These are phyloP conservation scores for Struthio camelus DNA, from an alignment of 2,113 vertebrate species.

Conservation along the genomic window DNA sequence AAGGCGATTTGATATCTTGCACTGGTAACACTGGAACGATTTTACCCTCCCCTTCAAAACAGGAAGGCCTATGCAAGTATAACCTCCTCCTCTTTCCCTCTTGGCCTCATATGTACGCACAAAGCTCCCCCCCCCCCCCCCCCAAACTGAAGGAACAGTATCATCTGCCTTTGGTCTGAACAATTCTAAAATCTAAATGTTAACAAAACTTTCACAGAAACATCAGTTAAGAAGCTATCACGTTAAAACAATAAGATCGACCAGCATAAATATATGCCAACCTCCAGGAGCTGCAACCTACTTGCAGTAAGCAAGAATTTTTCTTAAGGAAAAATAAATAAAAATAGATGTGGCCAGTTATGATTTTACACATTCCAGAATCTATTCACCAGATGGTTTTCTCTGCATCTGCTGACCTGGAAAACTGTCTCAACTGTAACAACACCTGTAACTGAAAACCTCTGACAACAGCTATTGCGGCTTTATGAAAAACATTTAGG, in stretches of 20 bases:
- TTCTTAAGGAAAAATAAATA: background rate
- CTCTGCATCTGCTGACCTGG: background rate
- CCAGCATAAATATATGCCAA: background rate
- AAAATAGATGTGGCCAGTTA: background rate
- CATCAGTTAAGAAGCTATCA: background rate
- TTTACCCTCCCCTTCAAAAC: background rate
- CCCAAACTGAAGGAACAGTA: background rate
- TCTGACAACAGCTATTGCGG: background rate
- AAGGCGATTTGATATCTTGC: constrained; percentile 1
- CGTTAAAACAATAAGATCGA: background rate
- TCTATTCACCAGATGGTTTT: background rate
- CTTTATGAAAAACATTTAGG: background rate
- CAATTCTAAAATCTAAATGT: background rate
- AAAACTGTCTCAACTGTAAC: background rate
- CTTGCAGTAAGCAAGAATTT: background rate
- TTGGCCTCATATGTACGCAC: background rate
- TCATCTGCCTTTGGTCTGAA: background rate
- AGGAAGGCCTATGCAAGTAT: background rate
- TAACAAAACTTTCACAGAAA: background rate
- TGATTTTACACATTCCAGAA: background rate
- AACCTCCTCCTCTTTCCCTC: background rate
- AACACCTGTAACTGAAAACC: background rate
- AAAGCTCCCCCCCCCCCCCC: too few relatives aligned
- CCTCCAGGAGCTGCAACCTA: background rate
- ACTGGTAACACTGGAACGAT: background rate